phyloP scores from a whole-genome alignment of 2,797 vertebrate genomes.

The Argya squamiceps region DNA sequence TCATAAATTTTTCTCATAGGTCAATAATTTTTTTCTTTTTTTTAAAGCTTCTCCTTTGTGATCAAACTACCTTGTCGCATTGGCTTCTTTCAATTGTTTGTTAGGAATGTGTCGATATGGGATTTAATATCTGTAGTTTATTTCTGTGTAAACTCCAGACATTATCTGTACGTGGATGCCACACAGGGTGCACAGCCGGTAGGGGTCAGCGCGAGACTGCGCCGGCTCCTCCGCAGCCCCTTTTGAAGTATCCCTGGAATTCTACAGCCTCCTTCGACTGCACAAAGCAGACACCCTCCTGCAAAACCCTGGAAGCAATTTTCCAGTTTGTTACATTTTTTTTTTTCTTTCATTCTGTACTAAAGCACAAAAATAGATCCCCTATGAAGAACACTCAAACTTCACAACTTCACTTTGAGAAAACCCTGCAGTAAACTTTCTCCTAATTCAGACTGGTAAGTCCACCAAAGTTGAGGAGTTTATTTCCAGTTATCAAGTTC shows the following conservation, averaged over 20 bases:
- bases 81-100: neutral
- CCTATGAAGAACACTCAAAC: neutral
- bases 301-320: neutral
- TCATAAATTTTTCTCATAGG: neutral
- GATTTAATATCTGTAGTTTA: neutral
- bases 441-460: neutral
- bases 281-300: neutral
- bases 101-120: rapidly evolving
- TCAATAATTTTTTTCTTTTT: neutral
- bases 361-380: neutral
- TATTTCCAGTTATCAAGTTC: neutral
- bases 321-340: neutral
- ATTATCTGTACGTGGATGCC: rapidly evolving
- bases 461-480: neutral
- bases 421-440: neutral
- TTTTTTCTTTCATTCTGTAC: neutral
- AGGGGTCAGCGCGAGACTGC: neutral
- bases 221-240: rapidly evolving
- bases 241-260: no score
- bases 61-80: neutral
- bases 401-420: neutral
- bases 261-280: neutral
- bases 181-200: rapidly evolving
- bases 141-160: neutral
- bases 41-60: neutral